Evolutionary conservation across 2,888 invertebrate genomes (phyloP).

Genomic region (Lysandra bellargus): DNA sequence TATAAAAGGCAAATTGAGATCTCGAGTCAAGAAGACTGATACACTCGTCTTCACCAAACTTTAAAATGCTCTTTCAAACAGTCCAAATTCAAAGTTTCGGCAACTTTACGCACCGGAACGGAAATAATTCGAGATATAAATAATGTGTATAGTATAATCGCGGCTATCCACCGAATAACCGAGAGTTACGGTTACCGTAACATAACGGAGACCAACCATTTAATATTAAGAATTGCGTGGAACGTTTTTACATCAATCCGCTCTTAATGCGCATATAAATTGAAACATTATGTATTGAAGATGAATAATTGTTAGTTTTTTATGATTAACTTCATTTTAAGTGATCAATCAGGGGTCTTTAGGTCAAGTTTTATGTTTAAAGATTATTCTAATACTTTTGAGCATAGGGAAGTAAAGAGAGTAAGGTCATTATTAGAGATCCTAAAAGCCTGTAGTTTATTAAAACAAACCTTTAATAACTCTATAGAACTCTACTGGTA

Average conservation of each 20-base stretch:
- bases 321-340: background rate
- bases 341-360: background rate
- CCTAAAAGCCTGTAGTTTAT: no score
- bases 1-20: no score
- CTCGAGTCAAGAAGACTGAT: no score
- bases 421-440: no score
- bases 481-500: background rate
- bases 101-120: slow-evolving; percentile 3
- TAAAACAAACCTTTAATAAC: background rate
- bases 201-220: slow-evolving; percentile 61
- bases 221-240: slow-evolving; percentile 50
- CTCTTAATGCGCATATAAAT: slow-evolving; percentile 24
- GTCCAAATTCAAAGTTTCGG: background rate
- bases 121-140: slow-evolving; percentile 5
- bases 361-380: background rate
- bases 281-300: background rate
- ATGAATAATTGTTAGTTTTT: background rate
- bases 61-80: background rate
- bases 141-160: slow-evolving; percentile 16
- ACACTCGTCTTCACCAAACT: background rate
- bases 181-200: slow-evolving; percentile 53
- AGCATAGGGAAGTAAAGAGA: no score
- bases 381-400: background rate
- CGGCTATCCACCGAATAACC: slow-evolving; percentile 9
- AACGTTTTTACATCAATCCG: slow-evolving; percentile 33